Percentiles rank a stretch among this genome's conserved stretches.
Conservation (phyloP, 2,888 invertebrate species). For the Drosophila greeni region DNA sequence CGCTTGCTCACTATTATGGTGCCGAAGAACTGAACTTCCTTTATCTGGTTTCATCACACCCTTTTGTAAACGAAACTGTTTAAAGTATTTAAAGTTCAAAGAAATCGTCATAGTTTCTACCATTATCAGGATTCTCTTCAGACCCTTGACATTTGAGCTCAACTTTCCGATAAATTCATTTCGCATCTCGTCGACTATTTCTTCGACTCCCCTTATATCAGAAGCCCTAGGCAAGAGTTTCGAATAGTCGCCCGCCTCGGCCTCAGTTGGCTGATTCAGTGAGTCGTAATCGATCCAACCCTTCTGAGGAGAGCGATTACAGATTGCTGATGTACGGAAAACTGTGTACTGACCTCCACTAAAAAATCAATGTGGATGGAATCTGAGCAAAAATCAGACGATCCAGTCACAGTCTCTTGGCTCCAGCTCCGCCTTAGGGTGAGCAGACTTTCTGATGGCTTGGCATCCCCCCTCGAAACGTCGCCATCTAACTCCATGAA, state of each 20-base stretch:
- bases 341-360: conserved; percentile 19
- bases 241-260: background rate
- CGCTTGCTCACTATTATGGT: background rate
- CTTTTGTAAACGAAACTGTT: conserved; percentile 14
- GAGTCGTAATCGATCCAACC: conserved; percentile 20
- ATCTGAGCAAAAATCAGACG: conserved; percentile 9
- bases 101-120: conserved; percentile 14
- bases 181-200: conserved; percentile 27
- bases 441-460: conserved; percentile 6
- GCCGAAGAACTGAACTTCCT: background rate
- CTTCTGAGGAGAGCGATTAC: conserved; percentile 6
- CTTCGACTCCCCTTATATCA: conserved; percentile 6
- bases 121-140: conserved; percentile 31
- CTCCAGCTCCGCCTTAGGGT: conserved; percentile 15
- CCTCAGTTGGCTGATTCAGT: background rate
- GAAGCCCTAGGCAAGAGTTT: background rate
- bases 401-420: background rate
- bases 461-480: background rate
- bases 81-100: background rate
- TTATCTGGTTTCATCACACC: conserved; percentile 6
- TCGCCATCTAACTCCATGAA: background rate
- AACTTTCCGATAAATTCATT: conserved; percentile 24
- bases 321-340: too few relatives aligned
- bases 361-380: conserved; percentile 15
- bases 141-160: conserved; percentile 1